These are phyloP conservation scores for Oophaga pumilio DNA, from an alignment of 2,113 vertebrate species.

Conservation along the genomic window DNA sequence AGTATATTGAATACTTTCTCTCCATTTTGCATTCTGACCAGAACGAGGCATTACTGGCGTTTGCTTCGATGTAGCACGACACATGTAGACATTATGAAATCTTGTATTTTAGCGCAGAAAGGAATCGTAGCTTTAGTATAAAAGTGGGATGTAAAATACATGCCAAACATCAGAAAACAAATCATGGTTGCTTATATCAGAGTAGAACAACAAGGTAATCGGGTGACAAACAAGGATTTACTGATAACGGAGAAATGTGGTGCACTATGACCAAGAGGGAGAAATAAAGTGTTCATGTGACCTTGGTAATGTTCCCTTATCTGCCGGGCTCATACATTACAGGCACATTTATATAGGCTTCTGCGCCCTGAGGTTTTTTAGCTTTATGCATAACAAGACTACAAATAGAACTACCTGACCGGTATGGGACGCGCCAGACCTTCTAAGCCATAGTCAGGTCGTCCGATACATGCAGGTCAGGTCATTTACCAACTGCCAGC, in stretches of 20 bases:
- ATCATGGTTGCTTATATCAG: background rate
- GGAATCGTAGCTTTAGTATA: background rate
- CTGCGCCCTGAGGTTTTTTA: background rate
- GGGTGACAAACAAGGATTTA: conserved; percentile 34
- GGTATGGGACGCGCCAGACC: background rate
- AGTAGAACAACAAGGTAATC: conserved; percentile 21
- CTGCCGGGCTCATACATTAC: conserved; percentile 1
- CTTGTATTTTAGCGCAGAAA: conserved; percentile 21
- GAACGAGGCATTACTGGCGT: background rate
- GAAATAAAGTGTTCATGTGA: conserved; percentile 22
- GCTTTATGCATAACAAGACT: background rate
- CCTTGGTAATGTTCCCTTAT: conserved; percentile 40
- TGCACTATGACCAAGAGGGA: conserved; percentile 31
- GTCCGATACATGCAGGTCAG: background rate
- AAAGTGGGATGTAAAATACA: background rate
- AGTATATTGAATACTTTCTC: too few species aligned
- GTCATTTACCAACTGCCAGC: too few species aligned
- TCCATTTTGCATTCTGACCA: conserved; percentile 18
- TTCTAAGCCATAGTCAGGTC: background rate
- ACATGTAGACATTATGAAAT: background rate
- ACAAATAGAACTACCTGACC: background rate
- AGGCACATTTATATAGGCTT: background rate
- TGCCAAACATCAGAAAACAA: background rate
- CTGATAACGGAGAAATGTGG: conserved; percentile 35
- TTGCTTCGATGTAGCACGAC: background rate